Evolutionary conservation across 2,888 invertebrate species (phyloP), one percentile per base, ranked within the genome.

Genomic region (Hirtodrosophila alboralis): DNA sequence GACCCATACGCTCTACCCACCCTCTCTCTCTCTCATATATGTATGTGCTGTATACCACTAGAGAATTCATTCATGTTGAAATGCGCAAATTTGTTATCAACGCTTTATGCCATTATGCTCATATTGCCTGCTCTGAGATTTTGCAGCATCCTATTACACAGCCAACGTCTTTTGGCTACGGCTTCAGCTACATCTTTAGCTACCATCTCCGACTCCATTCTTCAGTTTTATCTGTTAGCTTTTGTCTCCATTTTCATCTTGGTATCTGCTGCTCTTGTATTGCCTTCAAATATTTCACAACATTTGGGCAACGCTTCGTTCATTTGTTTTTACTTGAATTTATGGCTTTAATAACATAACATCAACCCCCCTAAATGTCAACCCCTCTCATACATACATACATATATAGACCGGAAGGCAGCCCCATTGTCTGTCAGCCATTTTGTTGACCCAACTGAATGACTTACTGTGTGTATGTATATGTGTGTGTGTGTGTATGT

Each of bases 11-110:
- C 28, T 10, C 37, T n/a, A n/a, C 40, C 14, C n/a, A 10, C 14
- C 12, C 40, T 8, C 21, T 12, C 12, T 7, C n/a, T 8, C 14
- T 14, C 21, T 6, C 18, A 52, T 52, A 48, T 59, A 36, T 44
- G 65, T 56, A 21, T 62, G 44, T 49, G 44, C 62, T 49, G 66
- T 48, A 45, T 62, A 62, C 72, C 86, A 79, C 87, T 79, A 51
- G 87, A 87, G 87, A 71, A 88, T 86, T 88, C 87, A 81, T 81
- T 81, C 84, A 81, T 78, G 87, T 85, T 84, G 87, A 87, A 88
- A 88, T 87, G 86, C 75, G 86, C 83, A 87, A 84, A 84, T 86
- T 85, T 87, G 84, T 87, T 86, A 85, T 85, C 87, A 81, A 86
- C 81, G 86, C 86, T 87, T 76, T 75, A 80, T 86, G 78, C 80